phyloP scores from a whole-genome alignment of 2,113 vertebrate species.

The Salvator merianae region DNA sequence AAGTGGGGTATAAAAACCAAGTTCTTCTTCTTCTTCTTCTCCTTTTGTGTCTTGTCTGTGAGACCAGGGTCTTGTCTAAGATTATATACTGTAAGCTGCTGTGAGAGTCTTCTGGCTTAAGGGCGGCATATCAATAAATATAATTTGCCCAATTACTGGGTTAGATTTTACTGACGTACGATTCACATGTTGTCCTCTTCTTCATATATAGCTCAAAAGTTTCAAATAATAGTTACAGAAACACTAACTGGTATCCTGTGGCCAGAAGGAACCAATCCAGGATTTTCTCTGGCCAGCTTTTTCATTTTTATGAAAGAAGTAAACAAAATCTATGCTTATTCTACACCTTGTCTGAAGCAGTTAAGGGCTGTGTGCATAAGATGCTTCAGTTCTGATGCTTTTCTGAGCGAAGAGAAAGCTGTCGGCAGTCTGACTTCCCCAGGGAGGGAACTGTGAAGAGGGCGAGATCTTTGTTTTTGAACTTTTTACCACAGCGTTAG shows the following conservation, averaged over 20 bases:
- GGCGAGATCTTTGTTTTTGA: background rate
- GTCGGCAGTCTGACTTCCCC: background rate
- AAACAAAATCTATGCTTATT: background rate
- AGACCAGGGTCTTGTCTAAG: no score
- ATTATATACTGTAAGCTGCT: no score
- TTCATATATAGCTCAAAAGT: background rate
- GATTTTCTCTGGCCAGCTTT: background rate
- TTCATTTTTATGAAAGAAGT: background rate
- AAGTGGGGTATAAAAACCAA: no score
- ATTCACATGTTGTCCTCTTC: no score
- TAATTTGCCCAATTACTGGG: no score
- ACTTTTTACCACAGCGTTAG: background rate
- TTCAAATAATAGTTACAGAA: background rate
- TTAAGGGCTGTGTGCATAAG: background rate
- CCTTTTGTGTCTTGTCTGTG: no score
- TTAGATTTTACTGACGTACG: no score
- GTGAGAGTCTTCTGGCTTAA: no score
- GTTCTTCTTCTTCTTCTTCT: no score
- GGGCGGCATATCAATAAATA: no score
- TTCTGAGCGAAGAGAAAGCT: slow-evolving; percentile 8
- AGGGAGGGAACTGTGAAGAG: background rate
- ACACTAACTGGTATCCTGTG: background rate
- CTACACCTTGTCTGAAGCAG: slow-evolving; percentile 8
- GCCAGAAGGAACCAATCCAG: no score
- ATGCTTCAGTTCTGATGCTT: background rate